Conservation (phyloP, 1,140 invertebrate species). For the Magallana gigas region DNA sequence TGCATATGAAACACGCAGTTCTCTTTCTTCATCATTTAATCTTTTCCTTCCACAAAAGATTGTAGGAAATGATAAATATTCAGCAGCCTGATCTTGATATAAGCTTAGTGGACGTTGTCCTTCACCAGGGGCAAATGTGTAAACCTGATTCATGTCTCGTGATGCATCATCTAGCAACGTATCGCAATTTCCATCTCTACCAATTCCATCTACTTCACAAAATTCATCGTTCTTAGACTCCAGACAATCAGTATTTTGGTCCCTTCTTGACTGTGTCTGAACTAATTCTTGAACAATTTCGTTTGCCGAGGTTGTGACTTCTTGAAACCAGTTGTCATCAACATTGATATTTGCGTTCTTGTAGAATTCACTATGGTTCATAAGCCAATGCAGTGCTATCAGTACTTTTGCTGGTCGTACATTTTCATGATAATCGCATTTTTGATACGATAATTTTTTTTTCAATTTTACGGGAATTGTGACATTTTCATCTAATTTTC, state of each 20-base stretch:
- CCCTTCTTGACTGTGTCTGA: neutral
- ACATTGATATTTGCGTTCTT: constrained; percentile 40
- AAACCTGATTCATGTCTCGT: constrained; percentile 23
- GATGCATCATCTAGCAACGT: constrained; percentile 38
- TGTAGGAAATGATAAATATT: constrained; percentile 50
- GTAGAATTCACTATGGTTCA: constrained; percentile 46
- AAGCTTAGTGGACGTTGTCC: constrained; percentile 47
- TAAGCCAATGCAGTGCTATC: constrained; percentile 32
- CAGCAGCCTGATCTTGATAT: constrained; percentile 50
- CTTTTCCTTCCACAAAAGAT: constrained; percentile 64
- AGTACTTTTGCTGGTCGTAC: constrained; percentile 41
- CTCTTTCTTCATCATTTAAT: constrained; percentile 8
- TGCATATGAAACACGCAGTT: constrained; percentile 39
- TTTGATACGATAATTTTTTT: constrained; percentile 41
- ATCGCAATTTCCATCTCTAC: constrained; percentile 28
- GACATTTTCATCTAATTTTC: constrained; percentile 42
- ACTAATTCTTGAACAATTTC: neutral
- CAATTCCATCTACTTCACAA: constrained; percentile 38
- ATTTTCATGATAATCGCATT: constrained; percentile 50
- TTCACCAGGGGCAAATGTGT: constrained; percentile 50
- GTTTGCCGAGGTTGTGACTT: neutral
- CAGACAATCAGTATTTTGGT: neutral
- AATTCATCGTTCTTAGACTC: neutral
- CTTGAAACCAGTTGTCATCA: constrained; percentile 14
- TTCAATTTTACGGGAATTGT: constrained; percentile 55